phyloP scores from a whole-genome alignment of 2,797 vertebrate genomes.

The Kryptolebias ocellatus region DNA sequence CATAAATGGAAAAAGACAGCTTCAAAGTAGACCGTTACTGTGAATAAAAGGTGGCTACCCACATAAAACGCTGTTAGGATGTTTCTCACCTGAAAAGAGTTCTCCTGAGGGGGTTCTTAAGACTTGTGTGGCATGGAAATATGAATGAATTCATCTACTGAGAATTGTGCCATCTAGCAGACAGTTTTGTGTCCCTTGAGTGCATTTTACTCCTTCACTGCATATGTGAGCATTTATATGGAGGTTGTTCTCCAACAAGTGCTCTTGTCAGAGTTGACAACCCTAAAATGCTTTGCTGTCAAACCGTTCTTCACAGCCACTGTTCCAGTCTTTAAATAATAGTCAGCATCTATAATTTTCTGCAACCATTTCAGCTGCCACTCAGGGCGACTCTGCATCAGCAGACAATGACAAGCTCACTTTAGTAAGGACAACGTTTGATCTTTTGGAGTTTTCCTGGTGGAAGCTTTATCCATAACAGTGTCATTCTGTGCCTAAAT shows the following conservation, averaged over 20 bases:
- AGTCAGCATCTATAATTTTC: slow-evolving; percentile 1
- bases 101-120: neutral
- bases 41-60: neutral
- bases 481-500: slow-evolving; percentile 6
- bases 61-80: neutral
- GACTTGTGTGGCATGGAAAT: neutral
- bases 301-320: slow-evolving; percentile 29
- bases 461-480: slow-evolving; percentile 3
- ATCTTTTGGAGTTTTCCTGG: slow-evolving; percentile 17
- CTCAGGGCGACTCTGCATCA: neutral
- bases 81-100: slow-evolving; percentile 11
- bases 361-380: neutral
- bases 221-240: slow-evolving; percentile 44
- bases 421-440: neutral
- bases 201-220: slow-evolving; percentile 36
- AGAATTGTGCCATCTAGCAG: slow-evolving; percentile 9
- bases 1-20: neutral
- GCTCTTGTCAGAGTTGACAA: slow-evolving; percentile 48
- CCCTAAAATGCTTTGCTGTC: slow-evolving; percentile 27
- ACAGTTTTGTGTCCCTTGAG: slow-evolving; percentile 40
- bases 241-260: slow-evolving; percentile 40
- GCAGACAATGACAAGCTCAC: neutral
- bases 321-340: slow-evolving; percentile 17
- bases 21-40: slow-evolving; percentile 9
- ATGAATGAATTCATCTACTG: slow-evolving; percentile 9